Conservation (phyloP, 2,113 vertebrate species). For the Rhea americana region DNA sequence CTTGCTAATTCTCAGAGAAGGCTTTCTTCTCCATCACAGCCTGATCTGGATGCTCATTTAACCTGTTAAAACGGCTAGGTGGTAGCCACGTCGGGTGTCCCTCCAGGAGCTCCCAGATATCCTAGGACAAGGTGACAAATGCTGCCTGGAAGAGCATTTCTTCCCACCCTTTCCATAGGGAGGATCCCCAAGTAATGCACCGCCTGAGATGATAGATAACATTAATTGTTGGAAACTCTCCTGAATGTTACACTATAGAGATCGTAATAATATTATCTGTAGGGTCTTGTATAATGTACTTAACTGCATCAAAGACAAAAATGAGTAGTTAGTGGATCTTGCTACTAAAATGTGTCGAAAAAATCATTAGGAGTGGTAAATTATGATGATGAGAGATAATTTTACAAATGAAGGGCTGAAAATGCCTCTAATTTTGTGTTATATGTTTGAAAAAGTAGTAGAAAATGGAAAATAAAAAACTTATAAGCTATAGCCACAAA, state of each 20-base stretch:
- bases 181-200: neutral
- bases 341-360: conserved; percentile 71
- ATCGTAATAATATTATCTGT: conserved; percentile 33
- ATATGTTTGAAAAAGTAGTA: conserved; percentile 12
- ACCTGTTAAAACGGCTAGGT: neutral
- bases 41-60: neutral
- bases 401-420: conserved; percentile 68
- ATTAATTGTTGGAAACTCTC: conserved; percentile 13
- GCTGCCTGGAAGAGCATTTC: neutral
- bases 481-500: neutral
- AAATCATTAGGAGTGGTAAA: conserved; percentile 74
- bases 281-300: conserved; percentile 40
- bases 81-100: neutral
- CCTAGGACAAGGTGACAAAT: neutral
- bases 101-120: conserved; percentile 8
- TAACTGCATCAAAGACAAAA: conserved; percentile 58
- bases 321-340: conserved; percentile 61
- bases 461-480: conserved; percentile 35
- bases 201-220: conserved; percentile 34
- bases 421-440: conserved; percentile 26
- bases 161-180: neutral
- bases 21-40: neutral
- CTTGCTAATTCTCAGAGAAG: neutral
- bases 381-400: conserved; percentile 69
- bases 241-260: neutral